These are phyloP conservation scores for Leptatherina wallacei DNA, from an alignment of 2,797 vertebrate species.

Conservation along the genomic window DNA sequence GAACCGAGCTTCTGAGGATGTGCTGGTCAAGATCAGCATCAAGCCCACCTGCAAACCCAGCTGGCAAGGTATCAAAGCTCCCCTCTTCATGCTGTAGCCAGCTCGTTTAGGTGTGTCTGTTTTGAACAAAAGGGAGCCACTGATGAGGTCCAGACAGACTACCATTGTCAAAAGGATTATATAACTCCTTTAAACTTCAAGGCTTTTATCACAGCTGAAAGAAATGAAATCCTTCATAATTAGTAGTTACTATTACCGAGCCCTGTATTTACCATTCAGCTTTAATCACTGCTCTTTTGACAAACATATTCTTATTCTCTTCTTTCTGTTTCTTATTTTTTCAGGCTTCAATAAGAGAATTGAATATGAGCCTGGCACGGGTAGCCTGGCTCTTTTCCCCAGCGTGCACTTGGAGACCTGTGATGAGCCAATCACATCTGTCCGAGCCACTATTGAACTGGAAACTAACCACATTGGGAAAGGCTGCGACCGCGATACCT, in stretches of 20 bases:
- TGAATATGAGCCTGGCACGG: conserved; percentile 96
- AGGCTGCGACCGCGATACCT: conserved; percentile 96
- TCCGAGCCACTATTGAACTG: conserved; percentile 89
- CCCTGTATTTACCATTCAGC: conserved; percentile 12
- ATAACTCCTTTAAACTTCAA: conserved; percentile 29
- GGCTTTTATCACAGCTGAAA: conserved; percentile 18
- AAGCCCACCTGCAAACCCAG: conserved; percentile 95
- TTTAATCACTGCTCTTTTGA: conserved; percentile 22
- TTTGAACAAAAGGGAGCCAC: conserved; percentile 18
- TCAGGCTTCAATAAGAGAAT: conserved; percentile 94
- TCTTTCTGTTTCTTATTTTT: conserved; percentile 11
- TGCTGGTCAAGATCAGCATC: conserved; percentile 94
- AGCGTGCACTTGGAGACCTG: conserved; percentile 94
- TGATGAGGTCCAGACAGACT: conserved; percentile 13
- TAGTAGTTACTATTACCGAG: conserved; percentile 40
- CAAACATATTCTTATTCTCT: conserved; percentile 33
- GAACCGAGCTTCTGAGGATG: conserved; percentile 93
- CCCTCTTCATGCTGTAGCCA: neutral
- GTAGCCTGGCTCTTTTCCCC: conserved; percentile 92
- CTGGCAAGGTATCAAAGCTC: conserved; percentile 90
- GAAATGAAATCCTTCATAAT: conserved; percentile 24
- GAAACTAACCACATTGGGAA: conserved; percentile 98
- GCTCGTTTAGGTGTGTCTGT: conserved; percentile 33
- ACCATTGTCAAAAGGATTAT: conserved; percentile 14
- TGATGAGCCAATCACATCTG: conserved; percentile 90